Evolutionary conservation across 2,888 invertebrate species (phyloP).

Genomic region (Drosophila ochracea): DNA sequence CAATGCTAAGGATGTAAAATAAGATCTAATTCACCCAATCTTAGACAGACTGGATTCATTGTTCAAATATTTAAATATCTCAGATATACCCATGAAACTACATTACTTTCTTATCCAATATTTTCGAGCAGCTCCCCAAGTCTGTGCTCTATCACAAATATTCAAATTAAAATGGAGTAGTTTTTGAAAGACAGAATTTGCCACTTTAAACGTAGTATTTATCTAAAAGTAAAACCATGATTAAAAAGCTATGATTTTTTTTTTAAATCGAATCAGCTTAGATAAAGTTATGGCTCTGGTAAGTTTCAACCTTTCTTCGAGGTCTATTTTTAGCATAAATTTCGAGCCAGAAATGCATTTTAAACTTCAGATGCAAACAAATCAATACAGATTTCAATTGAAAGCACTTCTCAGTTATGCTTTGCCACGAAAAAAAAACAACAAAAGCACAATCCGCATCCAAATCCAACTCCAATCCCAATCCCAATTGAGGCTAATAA

Average conservation of each 20-base stretch:
- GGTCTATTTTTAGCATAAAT: neutral
- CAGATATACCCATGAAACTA: neutral
- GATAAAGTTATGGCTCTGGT: neutral
- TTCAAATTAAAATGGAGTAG: neutral
- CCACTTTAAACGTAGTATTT: neutral
- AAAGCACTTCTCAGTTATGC: slow-evolving; percentile 35
- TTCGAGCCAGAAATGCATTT: neutral
- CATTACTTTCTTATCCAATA: too few relatives aligned
- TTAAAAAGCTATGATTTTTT: neutral
- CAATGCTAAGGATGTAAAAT: neutral
- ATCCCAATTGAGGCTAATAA: slow-evolving; percentile 35
- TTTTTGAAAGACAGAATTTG: neutral
- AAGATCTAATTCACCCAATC: too few relatives aligned
- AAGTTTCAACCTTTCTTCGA: neutral
- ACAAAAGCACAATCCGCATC: slow-evolving; percentile 11
- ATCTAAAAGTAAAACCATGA: neutral
- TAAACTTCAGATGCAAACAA: neutral
- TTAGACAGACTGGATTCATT: too few relatives aligned
- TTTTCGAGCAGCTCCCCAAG: neutral
- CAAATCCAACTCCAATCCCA: neutral
- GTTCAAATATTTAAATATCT: neutral
- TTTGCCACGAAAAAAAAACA: slow-evolving; percentile 40
- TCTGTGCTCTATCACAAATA: neutral
- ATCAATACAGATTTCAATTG: neutral
- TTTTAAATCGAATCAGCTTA: neutral